phyloP scores from a whole-genome alignment of 2,888 invertebrate genomes.

The Mermis nigrescens region DNA sequence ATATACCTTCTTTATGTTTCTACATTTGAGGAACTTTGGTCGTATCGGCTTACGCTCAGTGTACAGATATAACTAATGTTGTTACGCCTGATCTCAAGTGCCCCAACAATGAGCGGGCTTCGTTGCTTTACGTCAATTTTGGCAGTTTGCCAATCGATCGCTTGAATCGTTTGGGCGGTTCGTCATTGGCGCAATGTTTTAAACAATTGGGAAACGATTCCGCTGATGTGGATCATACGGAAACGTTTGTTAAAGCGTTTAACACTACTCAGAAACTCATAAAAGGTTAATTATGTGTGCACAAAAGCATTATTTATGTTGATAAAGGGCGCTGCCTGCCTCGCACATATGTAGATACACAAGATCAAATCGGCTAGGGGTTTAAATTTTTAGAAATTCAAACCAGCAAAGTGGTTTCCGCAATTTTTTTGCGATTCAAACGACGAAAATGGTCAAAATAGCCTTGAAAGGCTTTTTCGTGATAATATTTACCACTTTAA shows the following conservation, averaged over 20 bases:
- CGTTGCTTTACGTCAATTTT: conserved; percentile 57
- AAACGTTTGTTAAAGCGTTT: conserved; percentile 53
- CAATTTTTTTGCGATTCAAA: no score
- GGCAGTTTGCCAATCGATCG: conserved; percentile 35
- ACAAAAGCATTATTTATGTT: neutral
- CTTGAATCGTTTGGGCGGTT: conserved; percentile 57
- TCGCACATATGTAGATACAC: no score
- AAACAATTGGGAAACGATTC: conserved; percentile 57
- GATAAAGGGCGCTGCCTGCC: neutral
- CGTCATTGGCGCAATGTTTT: conserved; percentile 74
- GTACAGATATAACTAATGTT: conserved; percentile 60
- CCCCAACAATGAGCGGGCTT: conserved; percentile 32
- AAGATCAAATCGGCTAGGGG: no score
- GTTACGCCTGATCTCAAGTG: conserved; percentile 77
- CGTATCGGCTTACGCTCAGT: conserved; percentile 85
- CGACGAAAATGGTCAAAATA: no score
- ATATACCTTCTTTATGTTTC: neutral
- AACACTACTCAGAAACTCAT: conserved; percentile 57
- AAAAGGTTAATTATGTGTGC: neutral
- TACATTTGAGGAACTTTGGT: conserved; percentile 62
- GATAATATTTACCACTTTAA: no score
- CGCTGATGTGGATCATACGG: conserved; percentile 58
- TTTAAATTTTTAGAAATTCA: no score
- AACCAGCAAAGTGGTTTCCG: no score
- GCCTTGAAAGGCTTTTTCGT: no score